Evolutionary conservation across 2,113 vertebrate species (phyloP).

Genomic region (Prolemur simus): DNA sequence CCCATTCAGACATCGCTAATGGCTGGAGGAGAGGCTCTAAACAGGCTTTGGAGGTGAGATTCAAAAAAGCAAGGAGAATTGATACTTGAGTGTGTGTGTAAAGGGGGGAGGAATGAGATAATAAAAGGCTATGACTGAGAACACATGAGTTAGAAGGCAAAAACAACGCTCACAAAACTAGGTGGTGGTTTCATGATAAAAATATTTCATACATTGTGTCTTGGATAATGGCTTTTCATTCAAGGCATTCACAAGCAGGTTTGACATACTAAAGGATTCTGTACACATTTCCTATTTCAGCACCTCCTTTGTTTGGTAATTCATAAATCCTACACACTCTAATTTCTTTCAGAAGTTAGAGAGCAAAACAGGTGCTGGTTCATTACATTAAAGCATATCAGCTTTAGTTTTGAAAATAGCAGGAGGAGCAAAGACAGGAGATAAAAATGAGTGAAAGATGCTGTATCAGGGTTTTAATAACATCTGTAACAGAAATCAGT

Average conservation of each 20-base stretch:
- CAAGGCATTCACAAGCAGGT: not conserved
- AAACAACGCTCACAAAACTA: not conserved
- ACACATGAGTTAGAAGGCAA: not conserved
- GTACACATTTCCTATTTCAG: not conserved
- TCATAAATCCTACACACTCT: not conserved
- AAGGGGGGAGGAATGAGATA: not conserved
- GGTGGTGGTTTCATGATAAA: not conserved
- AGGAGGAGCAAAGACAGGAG: not conserved
- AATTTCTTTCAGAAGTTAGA: not conserved
- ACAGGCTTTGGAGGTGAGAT: not conserved
- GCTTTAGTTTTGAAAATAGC: slow-evolving; percentile 1
- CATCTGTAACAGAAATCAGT: not conserved
- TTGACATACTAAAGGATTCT: not conserved
- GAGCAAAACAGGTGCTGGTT: not conserved
- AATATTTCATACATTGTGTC: not conserved
- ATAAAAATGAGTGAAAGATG: not conserved
- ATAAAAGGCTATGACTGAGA: not conserved
- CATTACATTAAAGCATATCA: not conserved
- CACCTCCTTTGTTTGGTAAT: not conserved
- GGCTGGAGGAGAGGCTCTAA: not conserved
- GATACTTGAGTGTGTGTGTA: not conserved
- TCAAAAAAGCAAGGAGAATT: not conserved
- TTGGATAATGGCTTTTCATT: not conserved
- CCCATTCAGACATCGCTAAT: not conserved
- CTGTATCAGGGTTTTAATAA: not conserved